Evolutionary conservation across 2,888 invertebrate genomes (phyloP), one percentile per base, ranked within the genome.

Genomic region (Mermis nigrescens): DNA sequence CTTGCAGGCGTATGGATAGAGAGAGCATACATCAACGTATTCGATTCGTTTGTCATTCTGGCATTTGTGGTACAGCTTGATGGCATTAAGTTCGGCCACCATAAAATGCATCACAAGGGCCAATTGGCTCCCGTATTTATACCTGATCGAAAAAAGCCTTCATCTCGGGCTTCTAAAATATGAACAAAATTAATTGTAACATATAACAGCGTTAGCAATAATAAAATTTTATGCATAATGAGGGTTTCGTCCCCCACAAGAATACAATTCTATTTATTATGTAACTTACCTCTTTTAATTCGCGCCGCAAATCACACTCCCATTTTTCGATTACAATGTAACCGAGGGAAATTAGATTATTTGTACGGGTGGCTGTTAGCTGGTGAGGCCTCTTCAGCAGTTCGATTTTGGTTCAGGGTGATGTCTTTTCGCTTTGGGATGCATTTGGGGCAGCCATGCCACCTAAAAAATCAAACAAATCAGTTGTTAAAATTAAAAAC

Each of bases 11-110:
- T 59, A 64, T 0, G 67, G 66, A 55, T 68, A 67, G 19, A 66
- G 45, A 7, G 61, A 61, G 2, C 61, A 62, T 28, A 68, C 63
- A 46, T 66, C 65, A n/a, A 63, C 52, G 58, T 67, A 66, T n/a
- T 62, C 55, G 19, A 66, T 65, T 54, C 61, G 31, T 51, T 65
- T 62, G n/a, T 55, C 46, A n/a, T 12, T 4, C 4, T 24, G 19
- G 24, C 58, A 61, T 48, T 66, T 62, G 32, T 65, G 57, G 32
- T 64, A 65, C 4, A 70, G 31, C 24, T 65, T 59, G 60, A 66
- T 60, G 2, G 65, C 65, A 55, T 67, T 65, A n/a, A n/a, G n/a
- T n/a, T n/a, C n/a, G n/a, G n/a, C 68, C 69, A 1, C 68, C 68
- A 61, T 57, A 67, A 54, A 69, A 68, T 19, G 65, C 54, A 53